Evolutionary conservation across 2,888 invertebrate species (phyloP), one percentile per base, ranked within the genome.

Genomic region (Dermolepida albohirtum): DNA sequence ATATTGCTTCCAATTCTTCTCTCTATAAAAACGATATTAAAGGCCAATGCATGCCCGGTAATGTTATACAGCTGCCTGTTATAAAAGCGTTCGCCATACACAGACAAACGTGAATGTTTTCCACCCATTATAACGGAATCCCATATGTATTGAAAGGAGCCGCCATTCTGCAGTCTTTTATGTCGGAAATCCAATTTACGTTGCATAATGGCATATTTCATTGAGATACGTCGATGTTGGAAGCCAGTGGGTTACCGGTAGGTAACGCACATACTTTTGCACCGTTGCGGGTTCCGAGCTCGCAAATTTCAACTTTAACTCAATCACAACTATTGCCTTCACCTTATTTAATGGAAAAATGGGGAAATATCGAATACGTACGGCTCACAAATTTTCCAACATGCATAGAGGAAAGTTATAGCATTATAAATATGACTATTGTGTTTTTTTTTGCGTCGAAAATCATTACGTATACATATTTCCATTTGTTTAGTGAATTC

Each of bases 141-240:
- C 10, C 34, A 10, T 10, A 34, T 34, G 29, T 34, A 51, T 51
- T 34, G 51, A 34, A 51, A 51, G 34, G 34, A 34, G 29, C 51
- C 51, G 34, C 51, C 51, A 51, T 51, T 51, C 51, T 16, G 51
- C 51, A 51, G 51, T 29, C 51, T 51, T 51, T 51, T 51, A 51
- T 51, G 29, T 51, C 34, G 29, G 51, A 51, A 51, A 51, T 51
- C 51, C 51, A 51, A 51, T 51, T 51, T 51, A 14, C 51, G 16
- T 8, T 51, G 51, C 51, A 51, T 51, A 51, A 51, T 51, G 51
- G 51, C 12, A 14, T n/a, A 5, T 49, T 49, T 22, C 16, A 22
- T 5, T 22, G 49, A 49, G 49, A 49, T 49, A n/a, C 22, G 49
- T 34, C 34, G 34, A 8, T 34, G 34, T 2, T 34, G 34, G 34